Conservation (phyloP, 2,797 vertebrate genomes). For the Myotis planiceps region DNA sequence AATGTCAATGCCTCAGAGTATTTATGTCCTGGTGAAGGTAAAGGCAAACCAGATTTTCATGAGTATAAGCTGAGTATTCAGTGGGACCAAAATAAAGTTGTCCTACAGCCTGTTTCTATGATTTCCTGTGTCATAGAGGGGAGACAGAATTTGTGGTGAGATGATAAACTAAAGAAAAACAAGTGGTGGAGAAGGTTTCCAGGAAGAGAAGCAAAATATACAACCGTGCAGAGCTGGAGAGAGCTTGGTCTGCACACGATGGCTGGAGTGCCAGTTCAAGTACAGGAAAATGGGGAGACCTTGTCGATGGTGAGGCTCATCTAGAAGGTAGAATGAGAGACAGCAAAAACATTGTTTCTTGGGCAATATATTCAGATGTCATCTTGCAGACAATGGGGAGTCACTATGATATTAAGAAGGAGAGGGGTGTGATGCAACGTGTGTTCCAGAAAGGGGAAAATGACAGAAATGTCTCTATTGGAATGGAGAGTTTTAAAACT, state of each 20-base stretch:
- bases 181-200: neutral
- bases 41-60: neutral
- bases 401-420: neutral
- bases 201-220: neutral
- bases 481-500: neutral
- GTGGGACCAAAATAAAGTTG: neutral
- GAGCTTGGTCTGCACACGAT: fast-evolving
- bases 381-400: neutral
- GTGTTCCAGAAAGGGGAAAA: neutral
- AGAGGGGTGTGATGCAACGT: neutral
- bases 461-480: neutral
- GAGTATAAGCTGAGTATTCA: neutral
- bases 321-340: neutral
- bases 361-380: neutral
- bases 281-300: neutral
- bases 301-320: neutral
- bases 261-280: fast-evolving
- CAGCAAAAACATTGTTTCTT: neutral
- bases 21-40: neutral
- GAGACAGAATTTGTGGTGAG: neutral
- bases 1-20: neutral
- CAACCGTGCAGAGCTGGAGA: neutral
- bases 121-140: neutral
- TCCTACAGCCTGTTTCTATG: neutral
- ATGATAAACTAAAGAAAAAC: neutral